Base-by-base conservation (phyloP, 2,797 vertebrate species). In the Cossypha dichroa region DNA sequence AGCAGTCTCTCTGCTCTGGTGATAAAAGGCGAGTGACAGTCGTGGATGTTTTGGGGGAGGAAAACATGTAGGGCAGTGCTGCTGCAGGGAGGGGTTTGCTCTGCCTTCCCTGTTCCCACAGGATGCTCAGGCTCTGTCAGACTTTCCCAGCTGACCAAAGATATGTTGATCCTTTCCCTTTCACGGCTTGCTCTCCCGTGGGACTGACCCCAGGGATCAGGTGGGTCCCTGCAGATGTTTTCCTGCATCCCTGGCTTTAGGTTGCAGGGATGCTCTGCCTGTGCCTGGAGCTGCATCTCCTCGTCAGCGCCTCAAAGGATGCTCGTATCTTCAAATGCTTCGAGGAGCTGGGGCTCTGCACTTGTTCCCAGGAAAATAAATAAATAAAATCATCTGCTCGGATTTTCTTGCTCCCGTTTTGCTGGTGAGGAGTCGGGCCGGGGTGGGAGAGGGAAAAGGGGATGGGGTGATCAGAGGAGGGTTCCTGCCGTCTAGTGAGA, bases 301-400 rank as follows among this genome's bases (percentile, higher is more conserved):
- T 51, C 23, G 58, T 64, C 79, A n/a, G 38, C 1, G 51, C 87
- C 74, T 69, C 87, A 52, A 16, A 90, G 54, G 66, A 60, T 29
- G 46, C 93, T 94, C 93, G 33, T 67, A 62, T 80, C 83, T 96
- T 92, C 92, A 79, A 94, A 90, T 46, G 79, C 90, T 94, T 94
- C 38, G 76, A 94, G 94, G 87, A 96, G 90, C 96, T 6, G 81
- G 85, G 90, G 84, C 93, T 81, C 91, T 34, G 34, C 54, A 0
- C 28, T 79, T 20, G 13, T 66, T 85, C 74, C 74, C 33, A 4
- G 38, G 22, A 9, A 46, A 55, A 75, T 4, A 66, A 64, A 36
- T 8, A 36, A 88, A 33, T 6, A 18, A 85, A 70, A 21, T 33
- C 2, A 40, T 15, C 43, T 45, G 59, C 60, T 52, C 40, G 4